Base-by-base conservation (phyloP, 2,797 vertebrate genomes). In the Synaphobranchus kaupii region DNA sequence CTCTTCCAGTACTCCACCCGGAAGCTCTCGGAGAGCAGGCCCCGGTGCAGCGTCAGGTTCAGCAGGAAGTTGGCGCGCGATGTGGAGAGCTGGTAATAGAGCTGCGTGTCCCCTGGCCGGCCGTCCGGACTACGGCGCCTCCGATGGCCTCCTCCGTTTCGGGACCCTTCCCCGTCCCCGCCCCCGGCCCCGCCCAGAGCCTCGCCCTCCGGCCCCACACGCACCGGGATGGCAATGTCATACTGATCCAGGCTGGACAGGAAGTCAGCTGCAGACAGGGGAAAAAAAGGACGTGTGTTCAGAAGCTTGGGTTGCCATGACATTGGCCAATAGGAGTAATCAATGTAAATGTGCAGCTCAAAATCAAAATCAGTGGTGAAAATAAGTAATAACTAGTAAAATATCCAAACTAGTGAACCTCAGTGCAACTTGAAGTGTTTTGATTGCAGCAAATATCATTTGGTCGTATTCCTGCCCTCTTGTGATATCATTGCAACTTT, bases 1-100 rank as follows among this genome's bases (percentile, higher is more conserved):
- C 95, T 94, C 87, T 97, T 98, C 99, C 99, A 99, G 94, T 99
- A 99, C 89, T 99, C 99, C 58, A 99, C 98, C 0, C 97, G 97
- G 94, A 99, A 97, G 91, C 96, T 97, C 50, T 95, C 96, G 0
- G 98, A 97, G 90, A 99, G 96, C 90, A 99, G 96, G 76, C 96
- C 96, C 89, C 95, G 96, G 94, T 97, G 98, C 89, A 96, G 96
- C 0, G 98, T 99, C 88, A 99, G 95, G 96, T 99, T 99, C 91
- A 99, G 96, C 92, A 99, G 95, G 92, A 99, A 98, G 93, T 97
- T 97, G 91, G 97, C 96, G 85, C 95, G 96, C 0, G 95, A 93
- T 0, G 97, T 97, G 48, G 98, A 97, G 89, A 99, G 96, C 92
- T 98, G 97, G 94, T 99, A 99, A 95, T 98, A 99, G 83, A 99